Conservation (phyloP, 2,797 vertebrate species). For the Thunnus albacares region DNA sequence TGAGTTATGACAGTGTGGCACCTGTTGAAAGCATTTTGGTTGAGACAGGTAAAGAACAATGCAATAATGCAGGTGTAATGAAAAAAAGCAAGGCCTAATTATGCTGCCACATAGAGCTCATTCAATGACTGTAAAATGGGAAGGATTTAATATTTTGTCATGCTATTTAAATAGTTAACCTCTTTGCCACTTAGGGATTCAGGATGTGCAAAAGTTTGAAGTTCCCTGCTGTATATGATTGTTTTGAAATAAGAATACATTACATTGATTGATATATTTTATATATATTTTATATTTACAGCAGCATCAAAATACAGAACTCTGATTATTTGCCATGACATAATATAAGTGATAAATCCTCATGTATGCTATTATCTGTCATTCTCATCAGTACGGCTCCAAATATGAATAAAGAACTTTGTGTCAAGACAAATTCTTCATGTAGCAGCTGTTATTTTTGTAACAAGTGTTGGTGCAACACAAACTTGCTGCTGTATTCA, state of each 20-base stretch:
- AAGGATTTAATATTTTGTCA: not conserved
- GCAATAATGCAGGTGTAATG: not conserved
- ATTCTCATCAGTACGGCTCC: not conserved
- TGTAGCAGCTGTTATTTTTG: no score
- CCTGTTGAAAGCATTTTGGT: slow-evolving; percentile 1
- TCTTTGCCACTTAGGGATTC: not conserved
- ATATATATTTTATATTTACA: no score
- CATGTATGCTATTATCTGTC: not conserved
- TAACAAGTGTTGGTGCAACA: no score
- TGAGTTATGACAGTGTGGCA: not conserved
- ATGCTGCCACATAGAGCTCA: not conserved
- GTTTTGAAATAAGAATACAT: no score
- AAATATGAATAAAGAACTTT: not conserved
- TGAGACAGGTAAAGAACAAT: not conserved
- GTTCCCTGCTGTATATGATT: no score
- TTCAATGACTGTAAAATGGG: not conserved
- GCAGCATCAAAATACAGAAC: not conserved
- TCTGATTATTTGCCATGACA: not conserved
- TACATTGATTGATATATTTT: no score
- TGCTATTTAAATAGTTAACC: not conserved
- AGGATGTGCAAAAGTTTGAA: not conserved
- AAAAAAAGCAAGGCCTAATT: not conserved
- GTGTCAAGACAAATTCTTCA: no score
- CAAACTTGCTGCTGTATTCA: no score
- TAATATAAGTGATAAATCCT: not conserved